phyloP scores from a whole-genome alignment of 1,140 invertebrate genomes.

The Zaprionus vittiger region DNA sequence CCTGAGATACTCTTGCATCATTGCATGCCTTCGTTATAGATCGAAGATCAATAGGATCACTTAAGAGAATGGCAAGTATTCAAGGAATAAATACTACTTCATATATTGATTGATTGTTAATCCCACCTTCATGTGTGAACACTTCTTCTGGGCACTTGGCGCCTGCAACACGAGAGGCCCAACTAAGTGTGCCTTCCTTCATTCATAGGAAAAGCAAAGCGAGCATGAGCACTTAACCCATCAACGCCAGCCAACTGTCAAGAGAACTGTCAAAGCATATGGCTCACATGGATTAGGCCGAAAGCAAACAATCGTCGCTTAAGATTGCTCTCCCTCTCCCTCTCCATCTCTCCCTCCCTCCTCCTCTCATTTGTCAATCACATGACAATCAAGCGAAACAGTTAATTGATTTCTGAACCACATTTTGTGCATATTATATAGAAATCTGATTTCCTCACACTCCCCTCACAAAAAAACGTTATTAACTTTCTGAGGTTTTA shows the following conservation, averaged over 20 bases:
- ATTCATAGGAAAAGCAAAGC: conserved; percentile 25
- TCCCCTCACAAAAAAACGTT: conserved; percentile 49
- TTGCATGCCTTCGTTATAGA: no score
- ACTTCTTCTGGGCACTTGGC: conserved; percentile 23
- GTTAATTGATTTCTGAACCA: conserved; percentile 74
- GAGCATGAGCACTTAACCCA: conserved; percentile 71
- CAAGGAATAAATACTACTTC: not conserved
- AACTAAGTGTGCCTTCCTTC: conserved; percentile 29
- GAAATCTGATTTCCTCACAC: conserved; percentile 49
- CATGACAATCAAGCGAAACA: conserved; percentile 43
- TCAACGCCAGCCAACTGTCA: conserved; percentile 66
- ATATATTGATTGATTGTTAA: not conserved
- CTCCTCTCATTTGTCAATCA: conserved; percentile 57
- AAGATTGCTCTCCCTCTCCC: not conserved
- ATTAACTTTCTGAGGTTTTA: conserved; percentile 75
- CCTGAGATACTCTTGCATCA: no score
- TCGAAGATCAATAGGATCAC: not conserved
- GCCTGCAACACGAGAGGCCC: conserved; percentile 11
- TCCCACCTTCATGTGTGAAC: not conserved
- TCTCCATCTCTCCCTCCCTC: not conserved
- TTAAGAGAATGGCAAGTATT: not conserved
- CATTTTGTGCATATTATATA: conserved; percentile 46
- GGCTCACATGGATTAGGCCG: conserved; percentile 51
- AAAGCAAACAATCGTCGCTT: conserved; percentile 22
- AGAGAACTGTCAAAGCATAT: conserved; percentile 58